Evolutionary conservation across 1,140 invertebrate genomes (phyloP), one percentile per base, ranked within the genome.

Genomic region (Aphelenchoides fujianensis): DNA sequence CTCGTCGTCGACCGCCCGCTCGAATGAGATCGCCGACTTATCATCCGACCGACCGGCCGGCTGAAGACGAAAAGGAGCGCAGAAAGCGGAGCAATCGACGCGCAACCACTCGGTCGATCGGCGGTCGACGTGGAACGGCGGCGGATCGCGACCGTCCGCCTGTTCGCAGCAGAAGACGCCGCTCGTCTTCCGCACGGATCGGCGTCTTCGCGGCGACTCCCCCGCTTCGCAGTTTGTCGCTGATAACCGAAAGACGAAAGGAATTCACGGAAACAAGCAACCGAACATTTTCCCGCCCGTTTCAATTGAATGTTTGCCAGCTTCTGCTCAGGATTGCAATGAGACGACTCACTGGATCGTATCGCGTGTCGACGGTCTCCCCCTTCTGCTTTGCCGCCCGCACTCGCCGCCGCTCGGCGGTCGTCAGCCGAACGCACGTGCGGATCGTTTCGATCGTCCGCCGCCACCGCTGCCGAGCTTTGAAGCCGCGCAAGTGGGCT

Each of bases 401-500:
- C 19, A 72, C n/a, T 12, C 72, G 70, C 28, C 12, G 35, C 34
- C 82, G 57, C 5, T 59, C 74, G 12, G 72, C 74, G 69, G 74
- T 71, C 32, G 86, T 86, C 16, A 87, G 76, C 7, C 82, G 76
- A 73, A 86, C 86, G 75, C 87, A 87, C 32, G 87, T 74, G n/a
- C 83, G 84, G 9, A 88, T 84, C 31, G 86, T 80, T 64, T 84
- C 84, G 61, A 87, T 72, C 7, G 86, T 71, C 80, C 87, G 86
- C 86, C 86, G 87, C 87, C 87, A 88, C 76, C 86, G 73, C 61
- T 84, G 84, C 63, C 86, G 77, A 28, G 87, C 86, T 70, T 87
- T 84, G 73, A 88, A 88, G 32, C 84, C 83, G 71, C 87, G 88
- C 35, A 88, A 82, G 61, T 87, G 85, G 72, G 86, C 83, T 41